Percentiles rank a stretch among this genome's conserved stretches.
Evolutionary conservation across 2,113 vertebrate genomes (phyloP).

Genomic region (Mus musculus): DNA sequence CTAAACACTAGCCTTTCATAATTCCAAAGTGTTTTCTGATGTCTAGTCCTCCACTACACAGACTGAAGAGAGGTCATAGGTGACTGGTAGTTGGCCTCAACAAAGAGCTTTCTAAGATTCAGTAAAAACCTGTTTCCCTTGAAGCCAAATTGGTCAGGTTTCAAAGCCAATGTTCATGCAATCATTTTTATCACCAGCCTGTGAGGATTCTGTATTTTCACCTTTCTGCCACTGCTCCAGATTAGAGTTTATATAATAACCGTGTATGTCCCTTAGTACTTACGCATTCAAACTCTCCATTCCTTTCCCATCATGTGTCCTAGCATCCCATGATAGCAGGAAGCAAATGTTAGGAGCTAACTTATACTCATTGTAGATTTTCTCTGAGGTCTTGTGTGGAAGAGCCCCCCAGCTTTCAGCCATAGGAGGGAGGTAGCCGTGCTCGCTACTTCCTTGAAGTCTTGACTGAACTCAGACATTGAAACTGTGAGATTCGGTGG

Average conservation of each 20-base stretch:
- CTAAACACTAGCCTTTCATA: neutral
- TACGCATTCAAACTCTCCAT: accelerated
- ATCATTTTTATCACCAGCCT: neutral
- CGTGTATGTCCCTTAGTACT: accelerated
- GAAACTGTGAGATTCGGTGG: neutral
- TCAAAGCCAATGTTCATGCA: neutral
- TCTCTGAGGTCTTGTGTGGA: no score
- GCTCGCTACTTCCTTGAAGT: accelerated
- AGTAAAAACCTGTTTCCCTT: neutral
- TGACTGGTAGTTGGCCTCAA: neutral
- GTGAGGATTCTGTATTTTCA: accelerated
- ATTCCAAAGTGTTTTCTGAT: neutral
- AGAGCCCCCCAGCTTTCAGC: neutral
- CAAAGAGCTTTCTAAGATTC: neutral
- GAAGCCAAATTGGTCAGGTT: neutral
- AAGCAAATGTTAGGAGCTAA: accelerated
- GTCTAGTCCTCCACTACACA: accelerated
- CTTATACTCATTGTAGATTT: accelerated
- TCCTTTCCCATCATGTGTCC: no score
- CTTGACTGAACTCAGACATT: neutral
- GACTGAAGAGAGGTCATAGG: neutral
- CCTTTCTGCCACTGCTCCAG: neutral
- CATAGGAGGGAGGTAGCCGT: no score
- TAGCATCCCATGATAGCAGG: no score
- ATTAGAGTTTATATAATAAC: neutral